Evolutionary conservation across 2,113 vertebrate genomes (phyloP).

Genomic region (Sapayoa aenigma): DNA sequence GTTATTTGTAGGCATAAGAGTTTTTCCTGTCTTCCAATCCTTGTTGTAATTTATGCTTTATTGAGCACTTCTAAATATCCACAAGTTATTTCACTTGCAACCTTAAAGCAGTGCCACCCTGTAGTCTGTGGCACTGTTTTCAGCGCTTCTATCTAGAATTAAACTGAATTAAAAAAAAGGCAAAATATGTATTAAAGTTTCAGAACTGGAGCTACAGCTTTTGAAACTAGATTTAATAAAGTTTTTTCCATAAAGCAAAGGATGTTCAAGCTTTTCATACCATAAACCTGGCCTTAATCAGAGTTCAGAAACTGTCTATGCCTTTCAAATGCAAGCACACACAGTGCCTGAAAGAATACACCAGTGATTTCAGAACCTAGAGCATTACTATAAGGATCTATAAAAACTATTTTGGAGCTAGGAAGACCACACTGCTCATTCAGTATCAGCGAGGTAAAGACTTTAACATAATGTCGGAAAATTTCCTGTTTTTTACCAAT

Average conservation of each 20-base stretch:
- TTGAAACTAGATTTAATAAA: slow-evolving; percentile 32
- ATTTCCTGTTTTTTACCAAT: neutral
- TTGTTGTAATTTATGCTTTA: slow-evolving; percentile 64
- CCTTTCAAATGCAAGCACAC: neutral
- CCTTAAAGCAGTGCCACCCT: slow-evolving; percentile 41
- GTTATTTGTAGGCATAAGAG: slow-evolving; percentile 62
- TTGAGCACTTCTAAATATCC: slow-evolving; percentile 56
- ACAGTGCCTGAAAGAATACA: neutral
- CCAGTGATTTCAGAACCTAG: neutral
- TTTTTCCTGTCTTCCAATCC: slow-evolving; percentile 41
- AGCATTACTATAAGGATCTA: neutral
- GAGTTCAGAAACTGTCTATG: slow-evolving; percentile 21
- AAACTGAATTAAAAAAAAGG: slow-evolving; percentile 63
- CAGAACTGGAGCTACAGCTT: slow-evolving; percentile 8
- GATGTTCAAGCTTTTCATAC: slow-evolving; percentile 52
- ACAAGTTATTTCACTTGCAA: slow-evolving; percentile 54
- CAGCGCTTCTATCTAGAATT: slow-evolving; percentile 36
- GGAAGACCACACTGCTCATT: neutral
- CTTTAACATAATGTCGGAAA: neutral
- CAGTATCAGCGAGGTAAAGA: neutral
- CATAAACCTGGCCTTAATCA: slow-evolving; percentile 41
- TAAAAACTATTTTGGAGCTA: neutral
- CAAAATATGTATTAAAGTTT: slow-evolving; percentile 35
- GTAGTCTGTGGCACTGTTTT: slow-evolving; percentile 33
- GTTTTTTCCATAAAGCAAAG: slow-evolving; percentile 9